A percentile compares a stretch with the other conserved stretches of the same genome.
Conservation (phyloP, 2,888 invertebrate species). For the Pristionchus arcanus region DNA sequence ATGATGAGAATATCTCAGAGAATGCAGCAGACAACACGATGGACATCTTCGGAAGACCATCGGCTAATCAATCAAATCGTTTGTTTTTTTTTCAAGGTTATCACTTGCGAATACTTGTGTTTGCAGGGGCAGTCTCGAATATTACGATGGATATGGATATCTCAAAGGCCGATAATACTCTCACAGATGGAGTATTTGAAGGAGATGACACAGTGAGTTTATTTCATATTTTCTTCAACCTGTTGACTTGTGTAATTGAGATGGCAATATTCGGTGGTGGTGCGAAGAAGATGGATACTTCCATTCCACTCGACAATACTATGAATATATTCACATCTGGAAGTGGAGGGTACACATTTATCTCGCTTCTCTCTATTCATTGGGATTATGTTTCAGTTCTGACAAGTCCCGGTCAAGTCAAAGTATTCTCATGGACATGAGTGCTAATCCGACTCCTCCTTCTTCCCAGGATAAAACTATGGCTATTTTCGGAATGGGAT, state of each 20-base stretch:
- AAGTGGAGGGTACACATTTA: background rate
- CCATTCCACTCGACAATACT: background rate
- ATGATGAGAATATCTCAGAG: background rate
- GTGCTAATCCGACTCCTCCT: background rate
- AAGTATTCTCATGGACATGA: conserved; percentile 34
- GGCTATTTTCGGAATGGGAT: conserved; percentile 27
- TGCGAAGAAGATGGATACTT: background rate
- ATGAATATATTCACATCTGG: conserved; percentile 25
- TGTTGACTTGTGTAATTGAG: background rate
- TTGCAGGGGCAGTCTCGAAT: background rate
- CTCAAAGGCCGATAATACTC: conserved; percentile 22
- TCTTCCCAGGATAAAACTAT: conserved; percentile 33
- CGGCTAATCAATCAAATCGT: conserved; percentile 26
- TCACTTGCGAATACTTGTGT: background rate
- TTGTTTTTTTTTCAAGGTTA: background rate
- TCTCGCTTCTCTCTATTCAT: background rate
- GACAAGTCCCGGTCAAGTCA: background rate
- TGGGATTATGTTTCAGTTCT: background rate
- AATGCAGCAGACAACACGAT: conserved; percentile 15
- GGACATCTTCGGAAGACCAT: conserved; percentile 10
- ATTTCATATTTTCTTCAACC: background rate
- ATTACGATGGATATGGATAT: conserved; percentile 47
- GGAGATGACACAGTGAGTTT: conserved; percentile 7
- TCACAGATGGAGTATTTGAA: background rate
- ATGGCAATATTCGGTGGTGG: conserved; percentile 23